These are phyloP conservation scores for Lepidothrix coronata DNA, from an alignment of 2,113 vertebrate genomes.

Conservation along the genomic window DNA sequence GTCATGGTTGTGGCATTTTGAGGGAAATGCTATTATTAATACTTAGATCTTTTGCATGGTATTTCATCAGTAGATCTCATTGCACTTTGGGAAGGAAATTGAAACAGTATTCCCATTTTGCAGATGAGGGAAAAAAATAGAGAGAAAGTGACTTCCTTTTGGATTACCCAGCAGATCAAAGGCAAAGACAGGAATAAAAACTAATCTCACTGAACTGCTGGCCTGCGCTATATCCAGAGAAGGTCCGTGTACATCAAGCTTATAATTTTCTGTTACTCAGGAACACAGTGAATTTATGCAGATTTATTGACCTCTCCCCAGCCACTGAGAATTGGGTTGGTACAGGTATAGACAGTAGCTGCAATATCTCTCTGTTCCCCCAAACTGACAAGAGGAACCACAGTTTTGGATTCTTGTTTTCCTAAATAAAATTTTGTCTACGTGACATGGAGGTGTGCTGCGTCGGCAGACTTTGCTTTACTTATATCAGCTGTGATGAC, in stretches of 20 bases:
- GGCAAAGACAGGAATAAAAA: neutral
- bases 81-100: neutral
- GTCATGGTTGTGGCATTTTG: neutral
- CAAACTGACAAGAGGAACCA: neutral
- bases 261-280: neutral
- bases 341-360: neutral
- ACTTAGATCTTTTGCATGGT: neutral
- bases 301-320: neutral
- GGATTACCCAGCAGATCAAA: neutral
- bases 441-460: neutral
- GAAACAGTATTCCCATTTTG: neutral
- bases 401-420: neutral
- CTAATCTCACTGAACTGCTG: neutral
- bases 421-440: neutral
- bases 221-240: neutral
- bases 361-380: neutral
- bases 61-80: neutral
- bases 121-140: neutral
- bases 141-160: neutral
- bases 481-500: neutral
- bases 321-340: rapidly evolving
- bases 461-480: neutral
- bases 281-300: neutral
- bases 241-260: neutral
- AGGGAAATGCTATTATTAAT: neutral